Evolutionary conservation across 2,888 invertebrate genomes (phyloP).

Genomic region (Nymphalis polychloros): DNA sequence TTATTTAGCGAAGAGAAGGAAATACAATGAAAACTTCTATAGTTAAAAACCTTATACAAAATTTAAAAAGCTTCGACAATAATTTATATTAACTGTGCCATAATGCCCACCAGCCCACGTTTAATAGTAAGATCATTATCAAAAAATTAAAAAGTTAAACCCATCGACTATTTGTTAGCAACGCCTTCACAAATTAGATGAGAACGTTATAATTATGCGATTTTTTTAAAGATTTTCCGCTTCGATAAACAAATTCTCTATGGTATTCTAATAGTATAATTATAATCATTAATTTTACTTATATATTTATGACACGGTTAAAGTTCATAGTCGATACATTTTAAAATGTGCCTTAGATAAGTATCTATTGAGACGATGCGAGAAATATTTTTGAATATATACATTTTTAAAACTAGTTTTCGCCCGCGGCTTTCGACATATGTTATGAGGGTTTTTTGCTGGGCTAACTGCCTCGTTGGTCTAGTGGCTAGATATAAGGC

Average conservation of each 20-base stretch:
- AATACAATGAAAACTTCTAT: not conserved
- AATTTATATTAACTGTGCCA: slow-evolving; percentile 23
- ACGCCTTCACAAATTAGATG: slow-evolving; percentile 60
- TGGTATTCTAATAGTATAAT: slow-evolving; percentile 21
- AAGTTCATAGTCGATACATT: slow-evolving; percentile 9
- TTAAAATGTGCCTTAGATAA: not conserved
- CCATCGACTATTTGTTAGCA: slow-evolving; percentile 64
- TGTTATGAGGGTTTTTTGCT: too few relatives aligned
- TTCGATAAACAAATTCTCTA: slow-evolving; percentile 30
- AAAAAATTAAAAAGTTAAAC: slow-evolving; percentile 63
- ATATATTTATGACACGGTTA: slow-evolving; percentile 12
- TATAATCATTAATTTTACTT: slow-evolving; percentile 1
- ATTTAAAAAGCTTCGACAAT: slow-evolving; percentile 29
- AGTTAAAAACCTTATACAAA: not conserved
- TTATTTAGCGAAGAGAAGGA: not conserved
- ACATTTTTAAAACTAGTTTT: too few relatives aligned
- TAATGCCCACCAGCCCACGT: slow-evolving; percentile 42
- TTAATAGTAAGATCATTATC: slow-evolving; percentile 58
- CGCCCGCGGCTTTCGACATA: too few relatives aligned
- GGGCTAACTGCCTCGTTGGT: too few relatives aligned
- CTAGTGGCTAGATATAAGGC: too few relatives aligned
- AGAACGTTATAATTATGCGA: slow-evolving; percentile 45
- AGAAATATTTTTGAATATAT: too few relatives aligned
- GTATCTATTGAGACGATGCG: too few relatives aligned
- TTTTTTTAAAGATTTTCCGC: slow-evolving; percentile 29